Base-by-base conservation (phyloP, 1,140 invertebrate species). In the Phortica variegata region DNA sequence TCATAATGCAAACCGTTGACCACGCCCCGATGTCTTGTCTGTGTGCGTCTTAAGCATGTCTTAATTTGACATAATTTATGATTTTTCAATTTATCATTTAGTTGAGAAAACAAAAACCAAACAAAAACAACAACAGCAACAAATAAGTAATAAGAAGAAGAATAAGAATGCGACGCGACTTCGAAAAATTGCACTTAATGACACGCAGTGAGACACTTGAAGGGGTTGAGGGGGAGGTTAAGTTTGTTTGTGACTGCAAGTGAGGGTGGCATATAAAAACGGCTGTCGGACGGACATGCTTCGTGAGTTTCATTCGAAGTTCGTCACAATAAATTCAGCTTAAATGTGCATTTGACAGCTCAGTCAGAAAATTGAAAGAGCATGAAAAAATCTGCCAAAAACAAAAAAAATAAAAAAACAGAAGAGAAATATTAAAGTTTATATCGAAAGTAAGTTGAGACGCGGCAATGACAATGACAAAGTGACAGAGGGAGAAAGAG, bases 11-110 rank as follows among this genome's bases (percentile, higher is more conserved):
- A 29, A 29, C 29, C 43, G n/a, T 29, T 20, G 31, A 51, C 47
- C 38, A 47, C 55, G 52, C 57, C 43, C 33, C 12, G 10, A 5
- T 5, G 16, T 5, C 33, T 15, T 5, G 4, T 4, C 33, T 34
- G 33, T n/a, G n/a, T n/a, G n/a, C 10, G 23, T 10, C 23, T 26
- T 10, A 26, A 26, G 23, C 36, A 17, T 16, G 16, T 19, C 36
- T 55, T 63, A 66, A 62, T 62, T 68, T 62, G 59, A 57, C 49
- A 62, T 62, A 68, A 68, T 68, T 68, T 63, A 68, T 60, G 63
- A 68, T 56, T 60, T 68, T 68, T 68, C 63, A 63, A 68, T 68
- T 63, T 63, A 63, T 68, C 60, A 60, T 47, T 43, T 21, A 32
- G 5, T 26, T 10, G 5, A 26, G 23, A 26, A 26, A 26, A 26